These are phyloP conservation scores for Leucoraja erinaceus DNA, from an alignment of 2,113 vertebrate genomes.

Conservation along the genomic window DNA sequence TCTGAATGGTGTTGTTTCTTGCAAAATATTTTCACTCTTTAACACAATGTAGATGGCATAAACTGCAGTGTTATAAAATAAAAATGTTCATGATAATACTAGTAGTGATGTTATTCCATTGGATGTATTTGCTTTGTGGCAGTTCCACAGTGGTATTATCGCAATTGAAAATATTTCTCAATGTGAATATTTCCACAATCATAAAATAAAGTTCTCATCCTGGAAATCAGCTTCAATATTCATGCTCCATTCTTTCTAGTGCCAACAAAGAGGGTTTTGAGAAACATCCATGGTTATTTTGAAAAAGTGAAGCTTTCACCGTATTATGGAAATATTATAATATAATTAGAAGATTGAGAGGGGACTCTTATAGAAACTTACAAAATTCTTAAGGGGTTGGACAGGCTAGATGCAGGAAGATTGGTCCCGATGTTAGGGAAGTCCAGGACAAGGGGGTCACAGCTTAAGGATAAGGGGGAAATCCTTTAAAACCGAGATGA, in stretches of 20 bases:
- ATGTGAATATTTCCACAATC: neutral
- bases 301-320: neutral
- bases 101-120: neutral
- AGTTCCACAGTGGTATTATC: neutral
- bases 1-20: conserved; percentile 13
- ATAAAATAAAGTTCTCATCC: neutral
- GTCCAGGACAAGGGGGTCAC: too few species aligned
- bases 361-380: too few species aligned
- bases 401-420: too few species aligned
- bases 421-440: too few species aligned
- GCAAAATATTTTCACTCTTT: conserved; percentile 13
- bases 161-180: neutral
- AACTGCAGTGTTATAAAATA: neutral
- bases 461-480: too few species aligned
- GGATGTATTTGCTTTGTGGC: neutral
- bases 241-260: neutral
- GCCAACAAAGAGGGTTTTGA: neutral
- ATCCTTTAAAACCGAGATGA: too few species aligned
- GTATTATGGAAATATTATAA: neutral
- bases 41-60: neutral
- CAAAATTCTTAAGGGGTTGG: too few species aligned
- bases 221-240: neutral
- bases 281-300: neutral
- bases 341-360: too few species aligned
- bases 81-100: neutral